Percentiles rank a stretch among this genome's conserved stretches.
Evolutionary conservation across 1,140 invertebrate species (phyloP).

Genomic region (Goniozus legneri): DNA sequence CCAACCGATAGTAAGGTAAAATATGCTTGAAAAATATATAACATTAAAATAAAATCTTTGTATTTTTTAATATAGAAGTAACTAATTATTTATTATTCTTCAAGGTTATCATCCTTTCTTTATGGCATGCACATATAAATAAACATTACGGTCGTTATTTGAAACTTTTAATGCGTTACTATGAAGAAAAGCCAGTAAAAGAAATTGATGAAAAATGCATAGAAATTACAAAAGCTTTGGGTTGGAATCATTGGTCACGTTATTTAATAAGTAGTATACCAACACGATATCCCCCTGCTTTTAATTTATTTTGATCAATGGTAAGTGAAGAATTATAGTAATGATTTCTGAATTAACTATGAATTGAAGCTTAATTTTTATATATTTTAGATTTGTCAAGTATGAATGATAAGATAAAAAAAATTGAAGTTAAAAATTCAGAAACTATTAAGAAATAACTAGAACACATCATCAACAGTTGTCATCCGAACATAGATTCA

Average conservation of each 20-base stretch:
- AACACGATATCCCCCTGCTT: constrained; percentile 64
- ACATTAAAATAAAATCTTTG: constrained; percentile 1
- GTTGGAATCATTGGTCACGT: constrained; percentile 67
- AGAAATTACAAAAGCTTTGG: constrained; percentile 62
- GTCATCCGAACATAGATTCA: too few relatives aligned
- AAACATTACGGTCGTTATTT: constrained; percentile 77
- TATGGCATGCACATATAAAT: constrained; percentile 77
- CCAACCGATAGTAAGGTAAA: constrained; percentile 72
- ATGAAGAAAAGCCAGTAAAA: constrained; percentile 73
- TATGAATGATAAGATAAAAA: constrained; percentile 13
- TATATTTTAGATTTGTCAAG: background rate
- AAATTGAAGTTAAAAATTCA: too few relatives aligned
- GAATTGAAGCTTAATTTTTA: background rate
- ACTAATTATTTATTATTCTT: constrained; percentile 20
- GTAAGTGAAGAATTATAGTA: constrained; percentile 16
- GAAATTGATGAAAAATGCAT: constrained; percentile 73
- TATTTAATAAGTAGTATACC: constrained; percentile 57
- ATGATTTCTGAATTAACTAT: too few relatives aligned
- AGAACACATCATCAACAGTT: too few relatives aligned
- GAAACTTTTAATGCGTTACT: constrained; percentile 70
- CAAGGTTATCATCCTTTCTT: constrained; percentile 69
- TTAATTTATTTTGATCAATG: constrained; percentile 60
- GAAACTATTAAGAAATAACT: too few relatives aligned
- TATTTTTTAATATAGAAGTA: constrained; percentile 6
- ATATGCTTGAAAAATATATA: background rate